Evolutionary conservation across 2,113 vertebrate species (phyloP).

Genomic region (Petaurus breviceps): DNA sequence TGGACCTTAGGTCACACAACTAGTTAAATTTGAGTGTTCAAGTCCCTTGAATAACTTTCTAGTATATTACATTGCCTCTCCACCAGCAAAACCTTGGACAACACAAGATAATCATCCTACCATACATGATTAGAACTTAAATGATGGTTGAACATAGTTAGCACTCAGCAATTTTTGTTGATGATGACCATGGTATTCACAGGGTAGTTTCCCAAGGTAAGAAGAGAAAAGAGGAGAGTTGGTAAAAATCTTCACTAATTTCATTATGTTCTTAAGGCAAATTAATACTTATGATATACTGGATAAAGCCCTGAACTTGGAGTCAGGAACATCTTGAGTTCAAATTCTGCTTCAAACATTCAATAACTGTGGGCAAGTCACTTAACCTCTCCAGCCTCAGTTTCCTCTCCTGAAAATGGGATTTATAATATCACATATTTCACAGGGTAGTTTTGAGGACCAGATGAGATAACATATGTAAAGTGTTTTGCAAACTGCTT

Average conservation of each 20-base stretch:
- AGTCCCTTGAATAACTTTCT: neutral
- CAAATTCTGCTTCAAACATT: neutral
- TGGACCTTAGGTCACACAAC: neutral
- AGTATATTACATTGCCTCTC: neutral
- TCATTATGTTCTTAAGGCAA: neutral
- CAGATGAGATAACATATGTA: neutral
- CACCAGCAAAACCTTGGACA: neutral
- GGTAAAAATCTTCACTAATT: neutral
- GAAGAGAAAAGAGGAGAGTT: neutral
- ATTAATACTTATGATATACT: neutral
- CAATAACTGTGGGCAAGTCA: neutral
- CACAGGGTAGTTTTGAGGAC: neutral
- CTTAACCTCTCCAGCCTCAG: neutral
- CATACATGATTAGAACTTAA: neutral
- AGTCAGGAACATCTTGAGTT: neutral
- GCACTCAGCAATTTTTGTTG: neutral
- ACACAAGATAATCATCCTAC: neutral
- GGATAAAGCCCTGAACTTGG: neutral
- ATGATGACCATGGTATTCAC: neutral
- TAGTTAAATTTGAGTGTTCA: neutral
- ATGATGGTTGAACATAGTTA: neutral
- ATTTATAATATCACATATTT: neutral
- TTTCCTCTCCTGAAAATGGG: neutral
- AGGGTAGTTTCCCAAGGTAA: neutral
- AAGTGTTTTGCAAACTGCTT: neutral